phyloP scores from a whole-genome alignment of 2,888 invertebrate species.

The Spatulosminthurus flaviceps region DNA sequence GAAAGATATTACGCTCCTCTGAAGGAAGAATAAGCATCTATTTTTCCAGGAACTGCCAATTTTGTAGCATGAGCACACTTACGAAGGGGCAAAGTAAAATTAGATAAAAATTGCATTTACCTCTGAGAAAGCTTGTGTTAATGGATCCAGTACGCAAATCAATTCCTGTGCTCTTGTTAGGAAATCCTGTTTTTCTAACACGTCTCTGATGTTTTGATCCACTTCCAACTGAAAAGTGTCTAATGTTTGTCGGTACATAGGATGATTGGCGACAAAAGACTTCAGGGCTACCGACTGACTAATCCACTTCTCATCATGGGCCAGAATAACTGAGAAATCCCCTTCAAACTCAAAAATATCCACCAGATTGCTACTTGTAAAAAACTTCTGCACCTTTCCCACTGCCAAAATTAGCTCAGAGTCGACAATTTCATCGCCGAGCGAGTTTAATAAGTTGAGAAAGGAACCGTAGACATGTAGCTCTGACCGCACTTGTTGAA shows the following conservation, averaged over 20 bases:
- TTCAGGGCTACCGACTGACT: not conserved
- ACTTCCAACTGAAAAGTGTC: not conserved
- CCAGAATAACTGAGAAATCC: not conserved
- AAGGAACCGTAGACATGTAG: conserved; percentile 23
- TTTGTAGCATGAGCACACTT: no score
- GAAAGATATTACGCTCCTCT: not conserved
- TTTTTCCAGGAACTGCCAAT: not conserved
- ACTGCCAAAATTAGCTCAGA: not conserved
- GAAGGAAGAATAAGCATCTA: no score
- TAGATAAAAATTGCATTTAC: not conserved
- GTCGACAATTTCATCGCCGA: not conserved
- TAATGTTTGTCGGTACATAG: not conserved
- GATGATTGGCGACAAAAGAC: conserved; percentile 14
- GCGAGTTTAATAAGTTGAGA: not conserved
- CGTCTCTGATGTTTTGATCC: not conserved
- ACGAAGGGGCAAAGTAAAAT: no score
- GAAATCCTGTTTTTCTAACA: conserved; percentile 15
- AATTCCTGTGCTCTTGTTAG: not conserved
- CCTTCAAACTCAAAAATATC: not conserved
- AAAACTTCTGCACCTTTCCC: not conserved
- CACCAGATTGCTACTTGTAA: not conserved
- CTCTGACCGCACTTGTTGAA: not conserved
- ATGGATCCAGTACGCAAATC: not conserved
- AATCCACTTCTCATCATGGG: not conserved
- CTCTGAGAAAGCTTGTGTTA: not conserved